Conservation (phyloP, 92 coral and sea anemone species). For the Epizoanthus stellaris region DNA sequence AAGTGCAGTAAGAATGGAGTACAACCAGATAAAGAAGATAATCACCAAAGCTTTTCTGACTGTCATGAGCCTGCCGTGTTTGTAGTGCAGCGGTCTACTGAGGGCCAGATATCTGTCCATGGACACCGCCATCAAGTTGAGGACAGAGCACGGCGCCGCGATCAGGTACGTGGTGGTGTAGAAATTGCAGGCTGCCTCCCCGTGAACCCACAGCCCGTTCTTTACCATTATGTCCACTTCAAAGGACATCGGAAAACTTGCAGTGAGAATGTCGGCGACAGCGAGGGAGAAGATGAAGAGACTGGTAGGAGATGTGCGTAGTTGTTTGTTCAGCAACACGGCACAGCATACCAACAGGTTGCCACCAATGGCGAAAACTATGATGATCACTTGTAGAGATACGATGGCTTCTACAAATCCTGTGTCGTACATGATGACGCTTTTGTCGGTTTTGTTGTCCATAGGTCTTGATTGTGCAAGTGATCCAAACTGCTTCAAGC, state of each 20-base stretch:
- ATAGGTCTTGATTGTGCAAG: no score
- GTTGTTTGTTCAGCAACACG: conserved; percentile 65
- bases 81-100: conserved; percentile 72
- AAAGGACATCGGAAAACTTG: conserved; percentile 78
- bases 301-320: conserved; percentile 72
- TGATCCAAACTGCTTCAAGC: not conserved
- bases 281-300: conserved; percentile 87
- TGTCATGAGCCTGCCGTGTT: conserved; percentile 64
- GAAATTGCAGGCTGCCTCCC: conserved; percentile 70
- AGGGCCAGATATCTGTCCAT: conserved; percentile 85
- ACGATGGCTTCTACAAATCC: conserved; percentile 28
- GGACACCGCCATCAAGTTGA: conserved; percentile 81
- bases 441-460: not conserved
- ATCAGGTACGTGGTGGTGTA: conserved; percentile 72
- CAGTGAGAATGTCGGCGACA: conserved; percentile 80
- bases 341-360: conserved; percentile 83
- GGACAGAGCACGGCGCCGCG: conserved; percentile 81
- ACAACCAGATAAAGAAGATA: conserved; percentile 70
- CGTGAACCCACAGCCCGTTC: conserved; percentile 64
- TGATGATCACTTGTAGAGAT: conserved; percentile 64
- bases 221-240: conserved; percentile 71
- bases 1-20: conserved; percentile 69
- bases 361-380: conserved; percentile 64
- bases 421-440: not conserved
- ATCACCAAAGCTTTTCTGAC: conserved; percentile 60